Base-by-base conservation (phyloP, 2,888 invertebrate genomes). In the Chrysolina haemoptera region DNA sequence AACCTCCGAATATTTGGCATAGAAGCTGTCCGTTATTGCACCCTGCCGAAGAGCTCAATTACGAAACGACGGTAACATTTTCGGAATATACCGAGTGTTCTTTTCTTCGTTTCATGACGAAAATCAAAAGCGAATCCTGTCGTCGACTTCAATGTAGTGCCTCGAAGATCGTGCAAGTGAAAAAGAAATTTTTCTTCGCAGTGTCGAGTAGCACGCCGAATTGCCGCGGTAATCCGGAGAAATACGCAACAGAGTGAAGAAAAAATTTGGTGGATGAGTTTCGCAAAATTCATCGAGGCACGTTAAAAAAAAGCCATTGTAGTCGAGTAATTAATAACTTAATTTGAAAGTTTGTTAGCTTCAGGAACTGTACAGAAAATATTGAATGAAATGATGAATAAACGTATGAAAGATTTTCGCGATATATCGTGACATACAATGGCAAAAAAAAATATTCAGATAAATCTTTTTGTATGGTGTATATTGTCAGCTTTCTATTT, bases 11-110 rank as follows among this genome's bases (percentile, higher is more conserved):
- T 18, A 27, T 67, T 67, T 55, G 53, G 67, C 41, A 55, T 66
- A 53, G 41, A 67, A 67, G 35, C 66, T 50, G 63, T 43, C n/a
- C n/a, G 35, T 63, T 63, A 63, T 63, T 63, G 66, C 66, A 35
- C 27, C 66, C 66, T n/a, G 12, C 6, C 10, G 35, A 48, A 16
- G 65, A n/a, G 50, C 27, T 53, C 27, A 50, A 48, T 27, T 27
- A n/a, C 53, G 22, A 27, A 50, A 53, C 35, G 50, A 11, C 50
- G 18, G 53, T 14, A 59, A 59, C 9, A 27, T 59, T 35, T 59
- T 16, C 59, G 16, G n/a, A n/a, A 59, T 20, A 53, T 20, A 18
- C 53, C 18, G 20, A 20, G 53, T 20, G 53, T 53, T 10, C 27
- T 1, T 59, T 59, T n/a, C 9, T 14, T n/a, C 53, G 53, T 59